Conservation (phyloP, 2,888 invertebrate genomes). For the Herminia tarsipennalis region DNA sequence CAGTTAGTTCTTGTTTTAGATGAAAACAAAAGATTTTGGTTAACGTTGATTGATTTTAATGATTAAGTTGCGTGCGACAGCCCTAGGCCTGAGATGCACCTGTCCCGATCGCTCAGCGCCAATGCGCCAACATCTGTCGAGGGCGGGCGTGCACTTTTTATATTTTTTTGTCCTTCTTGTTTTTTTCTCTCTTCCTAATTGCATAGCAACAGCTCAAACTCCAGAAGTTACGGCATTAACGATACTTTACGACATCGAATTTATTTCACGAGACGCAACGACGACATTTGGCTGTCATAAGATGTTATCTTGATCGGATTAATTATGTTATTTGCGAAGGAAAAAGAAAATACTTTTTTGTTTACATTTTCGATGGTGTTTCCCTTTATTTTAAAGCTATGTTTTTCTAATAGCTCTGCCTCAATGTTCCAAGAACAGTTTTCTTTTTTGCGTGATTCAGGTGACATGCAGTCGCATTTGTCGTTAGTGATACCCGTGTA, state of each 20-base stretch:
- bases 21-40: too few species aligned
- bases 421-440: too few species aligned
- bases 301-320: slow-evolving; percentile 33
- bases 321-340: slow-evolving; percentile 30
- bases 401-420: too few species aligned
- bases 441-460: too few species aligned
- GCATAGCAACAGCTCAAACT: slow-evolving; percentile 58
- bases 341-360: slow-evolving; percentile 9
- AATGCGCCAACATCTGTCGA: slow-evolving; percentile 76
- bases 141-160: slow-evolving; percentile 66
- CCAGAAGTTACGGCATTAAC: slow-evolving; percentile 44
- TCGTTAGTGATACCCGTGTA: too few species aligned
- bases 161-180: slow-evolving; percentile 54
- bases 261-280: too few species aligned
- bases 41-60: too few species aligned
- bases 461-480: too few species aligned
- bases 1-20: too few species aligned
- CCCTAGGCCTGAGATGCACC: slow-evolving; percentile 75
- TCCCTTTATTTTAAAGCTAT: too few species aligned
- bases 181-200: slow-evolving; percentile 57
- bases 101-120: slow-evolving; percentile 73
- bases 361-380: too few species aligned
- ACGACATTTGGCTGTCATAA: slow-evolving; percentile 21
- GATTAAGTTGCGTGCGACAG: slow-evolving; percentile 34
- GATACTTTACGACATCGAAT: slow-evolving; percentile 29